Percentiles rank a stretch among this genome's conserved stretches.
phyloP scores from a whole-genome alignment of 23 tunicate genomes.

The Ascidia mentula region DNA sequence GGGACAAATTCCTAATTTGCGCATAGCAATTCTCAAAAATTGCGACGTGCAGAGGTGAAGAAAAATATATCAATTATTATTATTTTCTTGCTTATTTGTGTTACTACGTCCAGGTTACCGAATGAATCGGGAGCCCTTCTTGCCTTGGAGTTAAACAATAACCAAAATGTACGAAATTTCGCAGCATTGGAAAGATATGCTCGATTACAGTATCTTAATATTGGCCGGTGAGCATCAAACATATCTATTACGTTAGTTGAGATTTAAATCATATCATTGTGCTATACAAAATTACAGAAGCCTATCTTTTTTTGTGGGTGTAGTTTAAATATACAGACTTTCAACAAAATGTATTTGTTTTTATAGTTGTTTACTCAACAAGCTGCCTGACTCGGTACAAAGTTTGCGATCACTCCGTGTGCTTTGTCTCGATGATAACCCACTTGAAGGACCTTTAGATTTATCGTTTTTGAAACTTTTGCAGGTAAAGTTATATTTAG shows the following conservation, averaged over 20 bases:
- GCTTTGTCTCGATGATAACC: slow-evolving; percentile 33
- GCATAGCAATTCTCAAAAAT: slow-evolving; percentile 28
- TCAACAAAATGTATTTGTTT: no score
- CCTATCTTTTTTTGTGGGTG: no score
- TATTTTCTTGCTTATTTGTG: no score
- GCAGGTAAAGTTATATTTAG: slow-evolving; percentile 11
- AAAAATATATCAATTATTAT: no score
- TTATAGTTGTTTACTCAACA: not conserved
- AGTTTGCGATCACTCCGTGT: slow-evolving; percentile 34
- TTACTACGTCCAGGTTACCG: not conserved
- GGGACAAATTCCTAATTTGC: slow-evolving; percentile 17
- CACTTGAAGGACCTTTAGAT: slow-evolving; percentile 12
- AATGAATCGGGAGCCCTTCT: not conserved
- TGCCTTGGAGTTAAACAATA: slow-evolving; percentile 36
- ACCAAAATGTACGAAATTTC: not conserved
- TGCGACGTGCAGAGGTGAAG: slow-evolving; percentile 28
- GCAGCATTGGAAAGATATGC: not conserved
- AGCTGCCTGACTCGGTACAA: slow-evolving; percentile 21
- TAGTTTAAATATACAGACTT: no score
- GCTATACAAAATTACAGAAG: no score
- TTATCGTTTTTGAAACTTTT: slow-evolving; percentile 22
- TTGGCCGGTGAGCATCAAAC: slow-evolving; percentile 23
- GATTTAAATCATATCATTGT: no score
- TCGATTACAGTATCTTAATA: slow-evolving; percentile 32
- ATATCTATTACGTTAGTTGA: no score